Percentiles rank a stretch among this genome's conserved stretches.
Evolutionary conservation across 1,140 invertebrate species (phyloP).

Genomic region (Drosophila murphyi): DNA sequence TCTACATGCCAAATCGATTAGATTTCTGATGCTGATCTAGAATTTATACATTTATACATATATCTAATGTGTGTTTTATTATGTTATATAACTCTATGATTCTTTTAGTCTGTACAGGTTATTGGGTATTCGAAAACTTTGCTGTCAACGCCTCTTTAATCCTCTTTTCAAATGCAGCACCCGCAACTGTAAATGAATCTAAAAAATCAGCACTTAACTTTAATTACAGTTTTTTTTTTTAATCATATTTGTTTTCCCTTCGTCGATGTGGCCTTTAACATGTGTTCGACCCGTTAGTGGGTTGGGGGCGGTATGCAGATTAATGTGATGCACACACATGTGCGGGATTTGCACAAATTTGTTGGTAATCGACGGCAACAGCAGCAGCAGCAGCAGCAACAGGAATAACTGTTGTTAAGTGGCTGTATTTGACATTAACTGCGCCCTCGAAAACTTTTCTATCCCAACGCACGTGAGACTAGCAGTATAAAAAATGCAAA

Average conservation of each 20-base stretch:
- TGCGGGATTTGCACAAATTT: slow-evolving; percentile 50
- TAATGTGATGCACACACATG: slow-evolving; percentile 63
- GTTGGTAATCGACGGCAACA: slow-evolving; percentile 59
- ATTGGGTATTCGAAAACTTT: slow-evolving; percentile 16
- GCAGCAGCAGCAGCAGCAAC: slow-evolving; percentile 27
- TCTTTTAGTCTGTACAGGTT: neutral
- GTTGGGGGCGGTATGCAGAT: slow-evolving; percentile 25
- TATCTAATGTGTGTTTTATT: neutral
- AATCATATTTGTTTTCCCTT: slow-evolving; percentile 5
- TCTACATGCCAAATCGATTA: too few relatives aligned
- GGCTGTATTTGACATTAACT: slow-evolving; percentile 74
- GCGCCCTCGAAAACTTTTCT: slow-evolving; percentile 34
- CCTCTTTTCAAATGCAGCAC: slow-evolving; percentile 28
- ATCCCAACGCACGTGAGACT: slow-evolving; percentile 8
- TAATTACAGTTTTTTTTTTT: slow-evolving; percentile 60
- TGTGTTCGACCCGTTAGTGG: slow-evolving; percentile 41
- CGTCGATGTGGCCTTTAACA: slow-evolving; percentile 64
- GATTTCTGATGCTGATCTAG: too few relatives aligned
- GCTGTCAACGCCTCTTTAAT: slow-evolving; percentile 9
- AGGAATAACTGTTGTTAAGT: slow-evolving; percentile 35
- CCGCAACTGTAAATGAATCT: slow-evolving; percentile 25
- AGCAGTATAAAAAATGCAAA: slow-evolving; percentile 35
- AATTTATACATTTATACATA: neutral
- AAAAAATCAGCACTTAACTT: slow-evolving; percentile 76
- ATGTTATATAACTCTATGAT: neutral